Evolutionary conservation across 1,140 invertebrate genomes (phyloP).

Genomic region (Chironomus tepperi): DNA sequence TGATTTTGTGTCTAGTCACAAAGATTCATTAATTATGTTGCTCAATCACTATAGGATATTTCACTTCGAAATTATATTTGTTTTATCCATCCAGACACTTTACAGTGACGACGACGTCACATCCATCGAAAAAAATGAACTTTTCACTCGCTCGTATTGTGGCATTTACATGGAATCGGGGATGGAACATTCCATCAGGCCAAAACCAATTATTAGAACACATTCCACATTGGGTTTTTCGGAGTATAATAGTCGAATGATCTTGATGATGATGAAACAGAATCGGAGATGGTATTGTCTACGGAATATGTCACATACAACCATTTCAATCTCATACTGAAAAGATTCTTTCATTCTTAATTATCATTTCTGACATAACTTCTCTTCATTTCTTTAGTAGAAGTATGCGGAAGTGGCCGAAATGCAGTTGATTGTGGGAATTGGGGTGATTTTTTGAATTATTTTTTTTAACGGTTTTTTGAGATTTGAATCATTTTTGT

Average conservation of each 20-base stretch:
- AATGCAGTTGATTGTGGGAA: no score
- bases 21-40: slow-evolving; percentile 17
- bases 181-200: background rate
- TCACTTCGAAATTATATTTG: background rate
- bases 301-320: background rate
- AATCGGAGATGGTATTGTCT: background rate
- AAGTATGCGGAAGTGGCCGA: no score
- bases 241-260: background rate
- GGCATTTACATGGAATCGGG: background rate
- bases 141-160: background rate
- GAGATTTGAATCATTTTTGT: no score
- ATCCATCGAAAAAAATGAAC: background rate
- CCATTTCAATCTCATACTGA: background rate
- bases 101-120: background rate
- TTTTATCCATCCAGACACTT: background rate
- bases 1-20: background rate
- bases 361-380: no score
- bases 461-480: no score
- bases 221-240: background rate
- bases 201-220: slow-evolving; percentile 20
- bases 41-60: slow-evolving; percentile 17
- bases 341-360: no score
- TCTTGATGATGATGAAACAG: background rate
- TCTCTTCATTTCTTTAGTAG: no score
- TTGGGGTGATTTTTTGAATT: no score